Evolutionary conservation across 2,797 vertebrate genomes (phyloP).

Genomic region (Sebastolobus altivelis): DNA sequence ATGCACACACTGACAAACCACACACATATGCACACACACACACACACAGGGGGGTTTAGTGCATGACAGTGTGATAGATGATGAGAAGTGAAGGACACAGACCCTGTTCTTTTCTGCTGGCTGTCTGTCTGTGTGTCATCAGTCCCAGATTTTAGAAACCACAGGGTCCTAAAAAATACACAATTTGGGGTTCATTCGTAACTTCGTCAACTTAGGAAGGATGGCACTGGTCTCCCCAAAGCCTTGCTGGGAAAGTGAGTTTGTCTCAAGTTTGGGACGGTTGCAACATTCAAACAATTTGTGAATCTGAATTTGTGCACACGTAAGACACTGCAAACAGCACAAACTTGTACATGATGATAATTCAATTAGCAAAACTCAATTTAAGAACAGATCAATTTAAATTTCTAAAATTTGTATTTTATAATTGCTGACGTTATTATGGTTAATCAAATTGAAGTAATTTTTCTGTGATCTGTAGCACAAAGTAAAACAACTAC

Average conservation of each 20-base stretch:
- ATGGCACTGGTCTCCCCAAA: slow-evolving; percentile 69
- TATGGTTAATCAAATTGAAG: not conserved
- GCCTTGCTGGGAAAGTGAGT: slow-evolving; percentile 75
- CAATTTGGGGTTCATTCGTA: slow-evolving; percentile 85
- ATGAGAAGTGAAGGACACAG: slow-evolving; percentile 85
- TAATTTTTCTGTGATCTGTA: not conserved
- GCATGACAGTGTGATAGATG: slow-evolving; percentile 86
- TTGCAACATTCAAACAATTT: slow-evolving; percentile 25
- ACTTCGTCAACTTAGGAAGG: slow-evolving; percentile 50
- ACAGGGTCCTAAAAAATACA: slow-evolving; percentile 90
- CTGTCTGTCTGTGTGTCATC: slow-evolving; percentile 86
- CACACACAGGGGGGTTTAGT: slow-evolving; percentile 81
- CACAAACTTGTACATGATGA: not conserved
- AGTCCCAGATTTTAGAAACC: slow-evolving; percentile 92
- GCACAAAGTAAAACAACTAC: slow-evolving; percentile 38
- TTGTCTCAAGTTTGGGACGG: slow-evolving; percentile 43
- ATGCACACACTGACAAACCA: slow-evolving; percentile 23
- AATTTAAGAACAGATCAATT: not conserved
- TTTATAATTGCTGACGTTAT: not conserved
- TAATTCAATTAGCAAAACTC: not conserved
- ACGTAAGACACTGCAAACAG: not conserved
- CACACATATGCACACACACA: slow-evolving; percentile 10
- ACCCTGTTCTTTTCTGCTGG: slow-evolving; percentile 86
- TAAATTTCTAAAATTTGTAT: not conserved
- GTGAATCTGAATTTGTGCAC: not conserved